A percentile compares a stretch with the other conserved stretches of the same genome.
Evolutionary conservation across 1,140 invertebrate genomes (phyloP).

Genomic region (Ceratitis capitata): DNA sequence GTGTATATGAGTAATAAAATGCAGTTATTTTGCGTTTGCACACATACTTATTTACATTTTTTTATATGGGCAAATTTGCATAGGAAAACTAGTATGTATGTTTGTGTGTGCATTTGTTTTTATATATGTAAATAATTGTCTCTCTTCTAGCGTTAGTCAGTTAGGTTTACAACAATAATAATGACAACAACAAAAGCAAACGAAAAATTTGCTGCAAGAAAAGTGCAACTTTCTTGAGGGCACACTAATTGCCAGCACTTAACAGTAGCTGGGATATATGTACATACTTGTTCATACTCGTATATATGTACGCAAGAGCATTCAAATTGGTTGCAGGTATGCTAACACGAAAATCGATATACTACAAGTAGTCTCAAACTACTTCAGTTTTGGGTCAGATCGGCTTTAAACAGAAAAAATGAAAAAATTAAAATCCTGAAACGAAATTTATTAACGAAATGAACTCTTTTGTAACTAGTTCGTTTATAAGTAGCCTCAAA

Average conservation of each 20-base stretch:
- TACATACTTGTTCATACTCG: no score
- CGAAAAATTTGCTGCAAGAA: background rate
- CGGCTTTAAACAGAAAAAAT: no score
- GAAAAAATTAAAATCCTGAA: no score
- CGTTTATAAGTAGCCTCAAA: no score
- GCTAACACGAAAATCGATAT: no score
- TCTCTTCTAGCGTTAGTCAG: background rate
- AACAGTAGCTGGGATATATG: no score
- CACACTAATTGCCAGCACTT: conserved; percentile 32
- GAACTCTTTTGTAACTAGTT: no score
- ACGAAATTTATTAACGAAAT: no score
- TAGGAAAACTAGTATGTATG: background rate
- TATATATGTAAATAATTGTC: background rate
- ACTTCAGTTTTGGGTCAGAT: no score
- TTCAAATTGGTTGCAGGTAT: no score
- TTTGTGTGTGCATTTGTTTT: background rate
- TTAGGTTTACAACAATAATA: background rate
- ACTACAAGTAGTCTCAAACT: no score
- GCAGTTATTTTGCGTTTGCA: background rate
- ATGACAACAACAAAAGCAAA: background rate
- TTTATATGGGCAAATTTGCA: background rate
- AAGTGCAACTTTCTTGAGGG: background rate
- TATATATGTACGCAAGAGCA: background rate
- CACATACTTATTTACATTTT: background rate
- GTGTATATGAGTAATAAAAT: background rate